Conservation (phyloP, 2,113 vertebrate species). For the Melanostigma gelatinosum region DNA sequence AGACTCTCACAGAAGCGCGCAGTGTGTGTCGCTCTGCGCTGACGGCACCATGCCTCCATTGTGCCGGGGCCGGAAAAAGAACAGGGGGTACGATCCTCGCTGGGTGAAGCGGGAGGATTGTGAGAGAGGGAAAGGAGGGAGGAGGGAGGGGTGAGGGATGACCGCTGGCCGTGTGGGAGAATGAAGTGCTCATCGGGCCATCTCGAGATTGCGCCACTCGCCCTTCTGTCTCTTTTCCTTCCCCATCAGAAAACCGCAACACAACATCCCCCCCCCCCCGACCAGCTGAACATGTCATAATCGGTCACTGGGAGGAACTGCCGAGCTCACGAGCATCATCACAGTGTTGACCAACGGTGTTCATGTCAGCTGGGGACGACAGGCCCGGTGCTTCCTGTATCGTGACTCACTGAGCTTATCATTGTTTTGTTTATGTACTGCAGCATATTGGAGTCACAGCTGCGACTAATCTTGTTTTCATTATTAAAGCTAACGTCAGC, state of each 20-base stretch:
- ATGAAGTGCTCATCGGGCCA: conserved; percentile 57
- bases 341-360: neutral
- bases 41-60: conserved; percentile 74
- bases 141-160: conserved; percentile 12
- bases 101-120: conserved; percentile 13
- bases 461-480: neutral
- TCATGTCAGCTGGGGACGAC: conserved; percentile 2
- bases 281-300: conserved; percentile 31
- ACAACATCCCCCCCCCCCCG: conserved; percentile 12
- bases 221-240: conserved; percentile 49
- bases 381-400: neutral
- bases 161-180: conserved; percentile 46
- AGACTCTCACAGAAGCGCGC: conserved; percentile 50
- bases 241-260: conserved; percentile 39
- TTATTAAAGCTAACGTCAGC: neutral
- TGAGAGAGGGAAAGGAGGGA: conserved; percentile 18
- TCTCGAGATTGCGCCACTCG: conserved; percentile 52
- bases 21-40: conserved; percentile 54
- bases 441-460: neutral
- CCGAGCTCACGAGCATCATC: neutral
- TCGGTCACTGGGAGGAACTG: conserved; percentile 14
- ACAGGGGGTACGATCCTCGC: conserved; percentile 51
- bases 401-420: neutral
- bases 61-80: conserved; percentile 65
- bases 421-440: neutral